phyloP scores from a whole-genome alignment of 1,140 invertebrate genomes.

The Ceratosolen fusciceps region DNA sequence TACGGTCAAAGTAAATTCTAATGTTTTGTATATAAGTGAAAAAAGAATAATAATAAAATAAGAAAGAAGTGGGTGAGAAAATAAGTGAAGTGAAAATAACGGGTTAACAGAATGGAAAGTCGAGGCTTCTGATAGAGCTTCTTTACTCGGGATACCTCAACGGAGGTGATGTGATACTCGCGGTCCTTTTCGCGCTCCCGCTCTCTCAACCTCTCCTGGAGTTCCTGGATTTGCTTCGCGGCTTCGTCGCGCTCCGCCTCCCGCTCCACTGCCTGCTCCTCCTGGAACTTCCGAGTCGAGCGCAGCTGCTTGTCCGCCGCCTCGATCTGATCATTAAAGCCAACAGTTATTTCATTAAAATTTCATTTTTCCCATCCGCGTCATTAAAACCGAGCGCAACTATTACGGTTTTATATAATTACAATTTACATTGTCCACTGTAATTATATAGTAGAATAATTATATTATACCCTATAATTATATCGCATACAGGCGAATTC shows the following conservation, averaged over 20 bases:
- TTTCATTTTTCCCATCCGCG: no score
- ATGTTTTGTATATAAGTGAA: slow-evolving; percentile 7
- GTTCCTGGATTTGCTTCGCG: slow-evolving; percentile 73
- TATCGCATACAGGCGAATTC: no score
- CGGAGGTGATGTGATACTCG: slow-evolving; percentile 64
- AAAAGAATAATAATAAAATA: slow-evolving; percentile 27
- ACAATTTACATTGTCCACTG: no score
- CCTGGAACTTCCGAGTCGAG: slow-evolving; percentile 81
- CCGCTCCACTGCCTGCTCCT: slow-evolving; percentile 84
- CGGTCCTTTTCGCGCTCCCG: slow-evolving; percentile 75
- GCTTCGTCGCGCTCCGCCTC: slow-evolving; percentile 85
- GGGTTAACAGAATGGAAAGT: no score
- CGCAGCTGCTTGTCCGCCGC: slow-evolving; percentile 85
- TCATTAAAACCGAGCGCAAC: no score
- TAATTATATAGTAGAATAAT: no score
- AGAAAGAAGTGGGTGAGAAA: not conserved
- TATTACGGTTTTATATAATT: no score
- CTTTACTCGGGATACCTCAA: slow-evolving; percentile 60
- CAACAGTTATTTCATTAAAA: no score
- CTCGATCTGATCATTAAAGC: slow-evolving; percentile 74
- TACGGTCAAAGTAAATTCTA: not conserved
- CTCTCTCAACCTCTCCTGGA: slow-evolving; percentile 76
- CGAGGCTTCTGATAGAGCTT: not conserved
- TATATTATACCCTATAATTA: no score
- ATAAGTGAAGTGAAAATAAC: not conserved